Base-by-base conservation (phyloP, 2,888 invertebrate species). In the Andrena minutula region DNA sequence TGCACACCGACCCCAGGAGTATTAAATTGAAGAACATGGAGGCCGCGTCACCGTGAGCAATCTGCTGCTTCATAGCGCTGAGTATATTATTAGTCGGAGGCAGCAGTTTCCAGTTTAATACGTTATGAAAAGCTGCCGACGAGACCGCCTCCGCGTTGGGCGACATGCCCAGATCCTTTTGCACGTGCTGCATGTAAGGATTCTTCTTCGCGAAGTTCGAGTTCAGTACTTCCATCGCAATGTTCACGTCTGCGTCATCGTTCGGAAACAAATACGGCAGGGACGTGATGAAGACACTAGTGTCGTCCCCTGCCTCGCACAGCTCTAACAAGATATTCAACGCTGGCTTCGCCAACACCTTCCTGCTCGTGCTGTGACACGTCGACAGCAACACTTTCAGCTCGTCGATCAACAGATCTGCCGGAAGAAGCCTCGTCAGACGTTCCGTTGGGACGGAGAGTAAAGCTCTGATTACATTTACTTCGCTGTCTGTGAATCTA, bases 401-500 rank as follows among this genome's bases (percentile, higher is more conserved):
- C 60, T 93, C 90, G 8, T 93, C 92, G 10, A 92, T 86, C 16
- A 94, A 58, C 0, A 89, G 90, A 12, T 92, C 91, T 0, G 76
- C 80, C 0, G 91, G 78, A 41, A 94, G 88, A 1, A 92, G 71
- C 12, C 72, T 87, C 16, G 88, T 89, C 5, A 94, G 65, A 10
- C 86, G 86, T 32, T 89, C 84, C 0, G 88, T 86, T 0, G 94
- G 90, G 7, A 94, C 88, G 0, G 89, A 89, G 2, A 94, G 68
- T 3, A 94, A 69, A 53, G 95, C 95, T 26, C 91, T 89, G 0
- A 97, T 95, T 0, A 97, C 96, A 65, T 94, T 92, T 0, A 95
- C 94, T 86, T 95, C 95, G 20, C 97, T 96, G 93, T 97, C 97
- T 68, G 94, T 94, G 2, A 98, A 95, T 79, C 97, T 95, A 86